Evolutionary conservation across 2,797 vertebrate genomes (phyloP).

Genomic region (Delichon dasypus): DNA sequence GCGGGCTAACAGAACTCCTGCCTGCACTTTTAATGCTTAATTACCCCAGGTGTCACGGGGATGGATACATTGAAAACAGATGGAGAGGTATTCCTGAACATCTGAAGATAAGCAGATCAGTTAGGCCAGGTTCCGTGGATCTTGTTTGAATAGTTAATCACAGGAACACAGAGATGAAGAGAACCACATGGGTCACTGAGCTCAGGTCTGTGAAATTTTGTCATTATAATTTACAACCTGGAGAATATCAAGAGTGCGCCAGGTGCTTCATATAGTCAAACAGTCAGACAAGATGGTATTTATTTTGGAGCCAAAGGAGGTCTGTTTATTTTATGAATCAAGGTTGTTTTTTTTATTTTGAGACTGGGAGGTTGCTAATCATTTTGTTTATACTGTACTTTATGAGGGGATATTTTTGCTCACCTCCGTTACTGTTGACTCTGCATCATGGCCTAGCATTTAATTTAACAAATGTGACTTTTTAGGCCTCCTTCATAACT

Average conservation of each 20-base stretch:
- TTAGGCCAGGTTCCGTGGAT: slow-evolving; percentile 11
- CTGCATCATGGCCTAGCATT: not conserved
- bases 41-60: slow-evolving; percentile 16
- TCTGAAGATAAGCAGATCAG: slow-evolving; percentile 50
- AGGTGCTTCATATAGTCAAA: slow-evolving; percentile 43
- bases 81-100: slow-evolving; percentile 42
- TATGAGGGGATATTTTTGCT: not conserved
- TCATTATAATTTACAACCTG: slow-evolving; percentile 52
- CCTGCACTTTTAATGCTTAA: not conserved
- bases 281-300: slow-evolving; percentile 44
- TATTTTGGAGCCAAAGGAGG: slow-evolving; percentile 27
- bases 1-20: not conserved
- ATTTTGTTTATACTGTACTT: not conserved
- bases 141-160: slow-evolving; percentile 59
- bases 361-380: not conserved
- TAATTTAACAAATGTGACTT: not conserved
- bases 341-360: slow-evolving; percentile 29
- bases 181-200: slow-evolving; percentile 57
- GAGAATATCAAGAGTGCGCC: slow-evolving; percentile 22
- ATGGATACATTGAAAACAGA: slow-evolving; percentile 37
- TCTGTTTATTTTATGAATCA: not conserved
- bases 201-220: slow-evolving; percentile 49
- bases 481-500: not conserved
- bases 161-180: slow-evolving; percentile 45
- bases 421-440: not conserved